Evolutionary conservation across 2,113 vertebrate genomes (phyloP).

Genomic region (Barnardius zonarius): DNA sequence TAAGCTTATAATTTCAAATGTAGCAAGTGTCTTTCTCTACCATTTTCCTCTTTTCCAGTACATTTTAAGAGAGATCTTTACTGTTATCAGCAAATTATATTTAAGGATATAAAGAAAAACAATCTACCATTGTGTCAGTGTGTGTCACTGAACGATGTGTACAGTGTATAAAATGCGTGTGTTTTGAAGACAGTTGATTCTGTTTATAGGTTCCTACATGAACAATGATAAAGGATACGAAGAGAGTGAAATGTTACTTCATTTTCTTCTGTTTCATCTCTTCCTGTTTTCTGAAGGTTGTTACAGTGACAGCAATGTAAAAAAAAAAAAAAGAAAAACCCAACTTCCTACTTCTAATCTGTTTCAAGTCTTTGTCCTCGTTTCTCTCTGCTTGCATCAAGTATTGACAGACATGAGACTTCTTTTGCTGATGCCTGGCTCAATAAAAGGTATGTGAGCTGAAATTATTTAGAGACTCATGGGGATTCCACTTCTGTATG

Average conservation of each 20-base stretch:
- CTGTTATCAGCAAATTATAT: background rate
- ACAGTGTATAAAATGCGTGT: too few relatives aligned
- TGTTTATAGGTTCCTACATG: background rate
- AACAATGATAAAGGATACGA: background rate
- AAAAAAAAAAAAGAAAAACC: slow-evolving; percentile 6
- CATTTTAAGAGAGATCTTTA: background rate
- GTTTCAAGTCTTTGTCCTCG: slow-evolving; percentile 47
- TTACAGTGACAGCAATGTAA: slow-evolving; percentile 33
- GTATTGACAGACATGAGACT: slow-evolving; percentile 4
- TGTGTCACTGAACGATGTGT: background rate
- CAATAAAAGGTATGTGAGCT: slow-evolving; percentile 5
- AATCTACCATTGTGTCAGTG: background rate
- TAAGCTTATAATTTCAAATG: background rate
- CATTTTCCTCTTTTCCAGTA: background rate
- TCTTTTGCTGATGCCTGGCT: background rate
- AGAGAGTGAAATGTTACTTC: slow-evolving; percentile 5
- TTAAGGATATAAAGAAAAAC: background rate
- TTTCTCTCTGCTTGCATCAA: slow-evolving; percentile 61
- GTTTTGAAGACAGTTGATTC: background rate
- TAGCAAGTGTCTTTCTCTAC: background rate
- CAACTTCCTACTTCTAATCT: slow-evolving; percentile 72
- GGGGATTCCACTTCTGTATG: background rate
- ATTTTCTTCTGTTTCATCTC: slow-evolving; percentile 41
- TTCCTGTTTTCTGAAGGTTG: slow-evolving; percentile 75
- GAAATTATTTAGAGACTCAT: slow-evolving; percentile 41